Evolutionary conservation across 2,113 vertebrate genomes (phyloP).

Genomic region (Sigmodon hispidus): DNA sequence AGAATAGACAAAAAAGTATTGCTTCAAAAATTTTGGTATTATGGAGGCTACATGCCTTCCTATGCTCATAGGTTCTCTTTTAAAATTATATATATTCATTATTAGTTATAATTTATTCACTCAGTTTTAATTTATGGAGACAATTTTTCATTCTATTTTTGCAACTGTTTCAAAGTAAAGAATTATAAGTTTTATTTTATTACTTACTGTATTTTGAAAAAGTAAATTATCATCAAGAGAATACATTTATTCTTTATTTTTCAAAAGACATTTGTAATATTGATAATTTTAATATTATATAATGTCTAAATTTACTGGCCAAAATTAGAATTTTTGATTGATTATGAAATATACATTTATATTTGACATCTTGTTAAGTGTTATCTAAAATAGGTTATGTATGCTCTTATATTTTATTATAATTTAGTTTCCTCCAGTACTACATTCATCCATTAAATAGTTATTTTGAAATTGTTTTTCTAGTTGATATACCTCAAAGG

Average conservation of each 20-base stretch:
- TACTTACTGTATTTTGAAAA: background rate
- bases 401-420: background rate
- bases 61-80: background rate
- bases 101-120: conserved; percentile 3
- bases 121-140: background rate
- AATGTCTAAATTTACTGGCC: background rate
- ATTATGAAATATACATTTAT: background rate
- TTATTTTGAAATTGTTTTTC: background rate
- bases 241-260: background rate
- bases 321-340: background rate
- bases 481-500: background rate
- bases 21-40: background rate
- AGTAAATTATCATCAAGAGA: background rate
- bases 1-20: background rate
- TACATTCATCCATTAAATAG: background rate
- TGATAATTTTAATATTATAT: background rate
- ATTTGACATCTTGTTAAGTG: background rate
- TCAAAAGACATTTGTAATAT: background rate
- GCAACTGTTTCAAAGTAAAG: background rate
- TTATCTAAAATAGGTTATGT: background rate
- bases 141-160: background rate
- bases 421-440: background rate
- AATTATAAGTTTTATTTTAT: background rate
- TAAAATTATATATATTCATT: background rate
- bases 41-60: background rate